Conservation (phyloP, 2,113 vertebrate genomes). For the Corythoichthys haematopterus region DNA sequence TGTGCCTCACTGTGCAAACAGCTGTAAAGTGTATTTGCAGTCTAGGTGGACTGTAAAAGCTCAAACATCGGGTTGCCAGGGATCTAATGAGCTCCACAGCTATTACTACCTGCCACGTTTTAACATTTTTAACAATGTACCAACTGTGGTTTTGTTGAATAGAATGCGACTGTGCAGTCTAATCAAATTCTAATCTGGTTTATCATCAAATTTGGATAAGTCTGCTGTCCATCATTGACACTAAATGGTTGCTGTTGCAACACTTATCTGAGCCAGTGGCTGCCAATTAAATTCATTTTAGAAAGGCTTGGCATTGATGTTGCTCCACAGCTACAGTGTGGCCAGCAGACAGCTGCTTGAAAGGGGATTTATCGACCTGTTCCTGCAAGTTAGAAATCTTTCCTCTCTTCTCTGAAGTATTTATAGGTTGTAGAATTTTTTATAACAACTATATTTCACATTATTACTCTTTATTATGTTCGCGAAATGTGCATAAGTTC, state of each 20-base stretch:
- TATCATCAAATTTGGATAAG: not conserved
- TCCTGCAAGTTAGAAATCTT: constrained; percentile 21
- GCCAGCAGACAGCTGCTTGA: constrained; percentile 15
- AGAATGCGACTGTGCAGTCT: not conserved
- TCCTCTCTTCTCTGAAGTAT: constrained; percentile 24
- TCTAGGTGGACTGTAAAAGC: constrained; percentile 9
- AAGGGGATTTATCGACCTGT: constrained; percentile 31
- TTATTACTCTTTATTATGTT: not conserved
- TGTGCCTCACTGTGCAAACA: constrained; percentile 30
- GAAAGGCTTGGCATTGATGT: constrained; percentile 19
- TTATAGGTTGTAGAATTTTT: constrained; percentile 12
- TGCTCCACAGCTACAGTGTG: constrained; percentile 24
- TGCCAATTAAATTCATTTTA: constrained; percentile 17
- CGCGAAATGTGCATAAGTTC: too few species aligned
- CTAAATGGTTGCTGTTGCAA: constrained; percentile 16
- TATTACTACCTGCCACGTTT: not conserved
- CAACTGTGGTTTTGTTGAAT: not conserved
- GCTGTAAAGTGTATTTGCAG: constrained; percentile 44
- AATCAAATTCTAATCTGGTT: not conserved
- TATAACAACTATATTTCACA: not conserved
- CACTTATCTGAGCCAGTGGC: constrained; percentile 2
- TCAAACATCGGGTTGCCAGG: constrained; percentile 24
- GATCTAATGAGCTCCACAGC: constrained; percentile 2
- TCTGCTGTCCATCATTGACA: constrained; percentile 11
- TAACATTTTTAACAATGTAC: not conserved